Evolutionary conservation across 1,140 invertebrate species (phyloP).

Genomic region (Heterodera schachtii): DNA sequence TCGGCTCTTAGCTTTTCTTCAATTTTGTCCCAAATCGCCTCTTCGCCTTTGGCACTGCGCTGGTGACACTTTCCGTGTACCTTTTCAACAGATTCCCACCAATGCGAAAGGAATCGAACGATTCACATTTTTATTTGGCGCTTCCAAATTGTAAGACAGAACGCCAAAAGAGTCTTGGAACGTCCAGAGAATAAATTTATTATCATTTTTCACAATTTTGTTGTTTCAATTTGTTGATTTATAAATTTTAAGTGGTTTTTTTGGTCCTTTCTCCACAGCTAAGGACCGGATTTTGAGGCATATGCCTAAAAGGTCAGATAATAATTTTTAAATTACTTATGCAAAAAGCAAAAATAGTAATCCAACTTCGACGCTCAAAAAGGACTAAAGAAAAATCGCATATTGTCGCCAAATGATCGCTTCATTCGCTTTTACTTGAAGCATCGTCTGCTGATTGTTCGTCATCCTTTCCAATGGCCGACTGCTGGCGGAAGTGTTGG

Average conservation of each 20-base stretch:
- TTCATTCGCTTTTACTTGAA: too few species aligned
- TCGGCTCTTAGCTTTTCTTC: slow-evolving; percentile 64
- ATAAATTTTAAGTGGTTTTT: too few species aligned
- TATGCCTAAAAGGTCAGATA: too few species aligned
- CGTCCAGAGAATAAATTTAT: too few species aligned
- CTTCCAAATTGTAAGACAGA: not conserved
- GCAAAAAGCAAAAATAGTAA: too few species aligned
- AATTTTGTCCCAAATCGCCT: slow-evolving; percentile 60
- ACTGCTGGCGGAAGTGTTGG: slow-evolving; percentile 1
- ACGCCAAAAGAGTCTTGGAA: not conserved
- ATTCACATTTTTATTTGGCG: not conserved
- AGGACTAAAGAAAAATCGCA: not conserved
- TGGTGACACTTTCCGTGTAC: slow-evolving; percentile 55
- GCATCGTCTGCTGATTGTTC: too few species aligned
- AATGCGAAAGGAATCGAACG: not conserved
- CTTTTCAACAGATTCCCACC: slow-evolving; percentile 47
- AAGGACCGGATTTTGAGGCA: too few species aligned
- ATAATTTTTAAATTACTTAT: too few species aligned
- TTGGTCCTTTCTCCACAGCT: too few species aligned
- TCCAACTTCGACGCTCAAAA: not conserved
- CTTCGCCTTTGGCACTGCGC: slow-evolving; percentile 53
- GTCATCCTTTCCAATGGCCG: not conserved
- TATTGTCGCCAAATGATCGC: too few species aligned
- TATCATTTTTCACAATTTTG: too few species aligned
- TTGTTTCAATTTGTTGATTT: too few species aligned